Conservation (phyloP, 2,888 invertebrate genomes). For the Phrixothrix hirtus region DNA sequence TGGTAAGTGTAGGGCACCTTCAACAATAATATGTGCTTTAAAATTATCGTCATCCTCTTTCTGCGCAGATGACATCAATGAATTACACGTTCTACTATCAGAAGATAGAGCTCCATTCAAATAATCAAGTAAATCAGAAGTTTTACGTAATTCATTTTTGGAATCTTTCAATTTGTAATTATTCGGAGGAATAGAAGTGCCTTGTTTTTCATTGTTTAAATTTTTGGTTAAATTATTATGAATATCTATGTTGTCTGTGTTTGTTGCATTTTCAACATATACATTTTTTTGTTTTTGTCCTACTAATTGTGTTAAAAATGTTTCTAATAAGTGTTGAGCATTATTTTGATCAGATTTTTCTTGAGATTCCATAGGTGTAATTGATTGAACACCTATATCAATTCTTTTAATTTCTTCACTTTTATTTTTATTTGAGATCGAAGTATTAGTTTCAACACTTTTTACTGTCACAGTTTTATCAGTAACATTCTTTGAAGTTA, state of each 20-base stretch:
- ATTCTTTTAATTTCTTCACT: constrained; percentile 5
- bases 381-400: constrained; percentile 26
- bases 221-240: constrained; percentile 7
- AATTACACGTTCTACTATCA: constrained; percentile 20
- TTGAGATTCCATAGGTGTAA: constrained; percentile 27
- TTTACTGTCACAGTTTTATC: neutral
- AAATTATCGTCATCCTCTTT: constrained; percentile 42
- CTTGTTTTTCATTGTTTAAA: constrained; percentile 9
- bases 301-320: constrained; percentile 42
- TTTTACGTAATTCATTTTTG: constrained; percentile 38
- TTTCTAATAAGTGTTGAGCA: constrained; percentile 33
- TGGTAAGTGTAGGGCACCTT: constrained; percentile 63
- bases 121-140: constrained; percentile 52
- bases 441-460: neutral
- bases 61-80: neutral
- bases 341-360: constrained; percentile 1
- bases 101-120: constrained; percentile 49
- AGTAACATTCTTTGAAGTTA: neutral
- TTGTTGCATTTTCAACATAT: constrained; percentile 45
- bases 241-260: constrained; percentile 38
- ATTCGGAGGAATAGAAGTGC: neutral
- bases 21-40: constrained; percentile 60
- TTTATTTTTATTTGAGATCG: neutral
- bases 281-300: constrained; percentile 37
- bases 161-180: neutral